A percentile compares a stretch with the other conserved stretches of the same genome.
phyloP scores from a whole-genome alignment of 2,797 vertebrate species.

The Anguilla megastoma region DNA sequence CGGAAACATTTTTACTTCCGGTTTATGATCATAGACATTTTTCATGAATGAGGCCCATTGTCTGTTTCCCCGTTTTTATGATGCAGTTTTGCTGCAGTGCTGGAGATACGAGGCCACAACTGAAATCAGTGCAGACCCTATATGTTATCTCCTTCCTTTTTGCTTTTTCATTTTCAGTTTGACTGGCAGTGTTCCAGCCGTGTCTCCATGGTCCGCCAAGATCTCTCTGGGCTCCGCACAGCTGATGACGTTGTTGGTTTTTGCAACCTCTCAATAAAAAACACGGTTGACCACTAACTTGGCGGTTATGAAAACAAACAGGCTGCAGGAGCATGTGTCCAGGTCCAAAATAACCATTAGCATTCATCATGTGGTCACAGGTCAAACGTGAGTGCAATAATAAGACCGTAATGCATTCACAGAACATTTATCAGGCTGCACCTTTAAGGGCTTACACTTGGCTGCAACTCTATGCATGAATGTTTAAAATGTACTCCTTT shows the following conservation, averaged over 20 bases:
- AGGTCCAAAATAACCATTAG: not conserved
- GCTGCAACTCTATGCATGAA: conserved; percentile 8
- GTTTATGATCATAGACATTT: too few relatives aligned
- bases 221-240: not conserved
- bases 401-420: not conserved
- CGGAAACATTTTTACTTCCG: too few relatives aligned
- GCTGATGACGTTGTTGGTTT: not conserved
- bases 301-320: not conserved
- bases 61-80: too few relatives aligned
- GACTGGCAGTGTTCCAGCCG: too few relatives aligned
- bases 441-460: not conserved
- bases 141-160: not conserved
- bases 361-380: not conserved
- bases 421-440: not conserved
- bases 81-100: too few relatives aligned
- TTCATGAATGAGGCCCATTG: too few relatives aligned
- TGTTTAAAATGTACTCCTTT: not conserved
- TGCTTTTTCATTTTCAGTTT: not conserved
- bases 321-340: not conserved
- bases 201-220: not conserved
- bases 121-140: not conserved
- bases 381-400: not conserved
- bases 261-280: not conserved
- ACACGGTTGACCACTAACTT: not conserved
- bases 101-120: not conserved